Evolutionary conservation across 2,113 vertebrate species (phyloP).

Genomic region (Barbus barbus): DNA sequence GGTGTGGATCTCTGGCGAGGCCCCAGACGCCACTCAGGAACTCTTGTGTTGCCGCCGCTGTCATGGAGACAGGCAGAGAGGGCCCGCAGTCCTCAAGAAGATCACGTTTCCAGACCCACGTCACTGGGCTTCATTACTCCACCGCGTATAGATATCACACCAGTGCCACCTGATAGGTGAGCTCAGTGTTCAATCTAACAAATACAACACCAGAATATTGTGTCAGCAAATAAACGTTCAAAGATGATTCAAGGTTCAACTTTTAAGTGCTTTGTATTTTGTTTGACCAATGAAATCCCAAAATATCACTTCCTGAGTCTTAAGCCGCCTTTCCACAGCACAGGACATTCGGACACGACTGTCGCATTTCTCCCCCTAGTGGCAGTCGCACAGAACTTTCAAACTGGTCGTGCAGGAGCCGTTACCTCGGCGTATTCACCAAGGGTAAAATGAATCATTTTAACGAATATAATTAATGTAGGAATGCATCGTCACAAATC

Average conservation of each 20-base stretch:
- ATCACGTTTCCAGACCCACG: conserved; percentile 81
- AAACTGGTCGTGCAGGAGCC: too few species aligned
- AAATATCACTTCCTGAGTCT: too few species aligned
- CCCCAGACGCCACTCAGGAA: conserved; percentile 88
- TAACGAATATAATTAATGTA: too few species aligned
- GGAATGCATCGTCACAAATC: too few species aligned
- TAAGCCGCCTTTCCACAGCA: too few species aligned
- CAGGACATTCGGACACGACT: too few species aligned
- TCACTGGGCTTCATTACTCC: conserved; percentile 80
- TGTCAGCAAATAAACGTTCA: not conserved
- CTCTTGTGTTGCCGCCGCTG: conserved; percentile 86
- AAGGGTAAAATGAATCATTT: too few species aligned
- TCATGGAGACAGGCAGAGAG: conserved; percentile 85
- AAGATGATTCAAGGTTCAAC: not conserved
- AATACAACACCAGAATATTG: not conserved
- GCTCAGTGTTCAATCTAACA: conserved; percentile 8
- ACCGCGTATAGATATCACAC: conserved; percentile 91
- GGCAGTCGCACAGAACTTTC: too few species aligned
- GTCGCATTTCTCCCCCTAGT: too few species aligned
- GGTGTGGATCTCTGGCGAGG: conserved; percentile 87
- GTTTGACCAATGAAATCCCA: too few species aligned
- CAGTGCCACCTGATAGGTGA: conserved; percentile 86
- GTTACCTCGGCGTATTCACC: too few species aligned
- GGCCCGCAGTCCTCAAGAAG: conserved; percentile 82
- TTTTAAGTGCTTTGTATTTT: not conserved